Evolutionary conservation across 2,113 vertebrate species (phyloP), one percentile per base, ranked within the genome.

Genomic region (Zosterops japonicus): DNA sequence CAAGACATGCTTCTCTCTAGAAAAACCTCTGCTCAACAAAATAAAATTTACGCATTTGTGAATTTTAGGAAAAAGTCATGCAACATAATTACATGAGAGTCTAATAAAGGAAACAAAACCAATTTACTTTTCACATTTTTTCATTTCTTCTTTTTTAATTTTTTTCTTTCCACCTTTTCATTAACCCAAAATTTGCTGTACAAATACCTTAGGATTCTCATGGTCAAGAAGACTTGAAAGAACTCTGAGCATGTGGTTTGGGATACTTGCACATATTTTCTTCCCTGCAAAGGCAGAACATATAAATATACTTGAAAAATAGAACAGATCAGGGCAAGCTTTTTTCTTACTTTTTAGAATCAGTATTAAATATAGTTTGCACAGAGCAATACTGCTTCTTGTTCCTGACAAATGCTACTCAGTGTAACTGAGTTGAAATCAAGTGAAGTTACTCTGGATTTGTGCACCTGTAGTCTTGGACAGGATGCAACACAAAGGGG

Each of bases 181-280:
- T 80, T 84, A 69, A 57, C 49, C 44, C 50, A 11, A 60, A 56
- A 21, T 75, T 69, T 41, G 6, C n/a, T 41, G 21, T 52, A 82
- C 6, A 93, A 72, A 92, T 98, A 99, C 99, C 99, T 99, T 98
- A 4, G 98, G 98, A 95, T 99, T 99, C 86, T 99, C 99, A 3
- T 99, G 99, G 95, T 99, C 99, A 17, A 99, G 98, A 65, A 99
- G 98, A 95, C 99, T 98, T 8, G 99, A 99, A 28, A 99, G 98
- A 76, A 99, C 99, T 95, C 98, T 99, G 52, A 99, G 98, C 47
- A 98, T 98, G 16, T 98, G 98, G 27, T 98, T 98, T 28, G 98
- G 97, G 5, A 98, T 98, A 91, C 98, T 98, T 65, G 98, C 98
- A 94, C 99, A 99, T 97, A 98, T 98, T 96, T 97, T 98, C 97